A percentile compares a stretch with the other conserved stretches of the same genome.
phyloP scores from a whole-genome alignment of 1,140 invertebrate species.

The Calycopis cecrops region DNA sequence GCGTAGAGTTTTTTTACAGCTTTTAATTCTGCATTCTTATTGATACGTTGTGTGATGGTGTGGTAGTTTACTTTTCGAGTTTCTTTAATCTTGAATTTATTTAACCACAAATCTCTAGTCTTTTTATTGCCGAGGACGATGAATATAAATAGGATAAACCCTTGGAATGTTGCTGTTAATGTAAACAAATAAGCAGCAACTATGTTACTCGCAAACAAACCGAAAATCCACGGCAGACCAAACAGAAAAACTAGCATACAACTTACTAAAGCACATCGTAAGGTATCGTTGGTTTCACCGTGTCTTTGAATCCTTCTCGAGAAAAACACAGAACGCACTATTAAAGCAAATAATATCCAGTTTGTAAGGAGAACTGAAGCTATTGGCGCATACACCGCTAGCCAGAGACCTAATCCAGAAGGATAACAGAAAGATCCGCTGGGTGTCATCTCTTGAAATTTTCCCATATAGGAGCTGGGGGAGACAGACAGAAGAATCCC shows the following conservation, averaged over 20 bases:
- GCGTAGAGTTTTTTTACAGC: no score
- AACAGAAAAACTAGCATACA: constrained; percentile 72
- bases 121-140: constrained; percentile 73
- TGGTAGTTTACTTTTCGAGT: constrained; percentile 60
- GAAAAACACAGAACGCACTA: constrained; percentile 71
- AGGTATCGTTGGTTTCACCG: constrained; percentile 61
- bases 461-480: constrained; percentile 52
- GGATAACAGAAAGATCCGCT: constrained; percentile 66
- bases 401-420: constrained; percentile 59
- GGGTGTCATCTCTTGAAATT: constrained; percentile 47
- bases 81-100: constrained; percentile 65
- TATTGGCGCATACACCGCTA: constrained; percentile 66
- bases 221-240: constrained; percentile 73
- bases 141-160: constrained; percentile 73
- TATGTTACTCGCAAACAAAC: constrained; percentile 56
- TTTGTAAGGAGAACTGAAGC: constrained; percentile 61
- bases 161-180: constrained; percentile 70
- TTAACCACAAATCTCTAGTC: constrained; percentile 71
- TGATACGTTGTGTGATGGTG: constrained; percentile 63
- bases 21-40: constrained; percentile 44
- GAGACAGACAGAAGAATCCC: constrained; percentile 57
- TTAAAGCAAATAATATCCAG: constrained; percentile 66
- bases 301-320: constrained; percentile 63
- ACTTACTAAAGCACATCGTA: constrained; percentile 64
- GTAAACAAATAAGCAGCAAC: constrained; percentile 71